phyloP scores from a whole-genome alignment of 2,888 invertebrate species.

The Andrena minutula region DNA sequence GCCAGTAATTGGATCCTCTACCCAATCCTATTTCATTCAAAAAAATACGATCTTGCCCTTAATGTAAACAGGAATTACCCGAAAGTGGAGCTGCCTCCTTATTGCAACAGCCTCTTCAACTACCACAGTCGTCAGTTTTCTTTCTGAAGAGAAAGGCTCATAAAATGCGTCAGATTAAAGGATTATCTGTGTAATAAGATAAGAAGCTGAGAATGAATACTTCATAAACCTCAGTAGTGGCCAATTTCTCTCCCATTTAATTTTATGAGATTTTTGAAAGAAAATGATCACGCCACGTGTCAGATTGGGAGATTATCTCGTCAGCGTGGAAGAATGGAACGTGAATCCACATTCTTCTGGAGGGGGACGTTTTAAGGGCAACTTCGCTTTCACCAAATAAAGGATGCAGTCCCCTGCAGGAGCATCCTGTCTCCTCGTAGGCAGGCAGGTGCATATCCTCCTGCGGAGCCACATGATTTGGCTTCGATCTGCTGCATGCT shows the following conservation, averaged over 20 bases:
- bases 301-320: conserved; percentile 18
- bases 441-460: conserved; percentile 73
- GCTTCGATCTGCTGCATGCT: conserved; percentile 70
- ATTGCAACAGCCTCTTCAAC: no score
- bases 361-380: conserved; percentile 30
- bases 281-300: not conserved
- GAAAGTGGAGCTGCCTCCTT: no score
- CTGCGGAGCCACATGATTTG: conserved; percentile 61
- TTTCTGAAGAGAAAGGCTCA: no score
- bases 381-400: conserved; percentile 50
- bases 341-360: not conserved
- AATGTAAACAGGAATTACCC: no score
- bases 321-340: conserved; percentile 2
- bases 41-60: no score
- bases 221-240: not conserved
- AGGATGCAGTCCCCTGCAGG: conserved; percentile 40
- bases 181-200: no score
- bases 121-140: no score
- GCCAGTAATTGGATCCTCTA: no score
- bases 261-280: not conserved
- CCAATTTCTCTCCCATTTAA: not conserved
- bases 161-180: no score
- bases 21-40: no score
- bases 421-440: conserved; percentile 58
- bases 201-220: no score